phyloP scores from a whole-genome alignment of 2,113 vertebrate genomes.

The Cololabis saira region DNA sequence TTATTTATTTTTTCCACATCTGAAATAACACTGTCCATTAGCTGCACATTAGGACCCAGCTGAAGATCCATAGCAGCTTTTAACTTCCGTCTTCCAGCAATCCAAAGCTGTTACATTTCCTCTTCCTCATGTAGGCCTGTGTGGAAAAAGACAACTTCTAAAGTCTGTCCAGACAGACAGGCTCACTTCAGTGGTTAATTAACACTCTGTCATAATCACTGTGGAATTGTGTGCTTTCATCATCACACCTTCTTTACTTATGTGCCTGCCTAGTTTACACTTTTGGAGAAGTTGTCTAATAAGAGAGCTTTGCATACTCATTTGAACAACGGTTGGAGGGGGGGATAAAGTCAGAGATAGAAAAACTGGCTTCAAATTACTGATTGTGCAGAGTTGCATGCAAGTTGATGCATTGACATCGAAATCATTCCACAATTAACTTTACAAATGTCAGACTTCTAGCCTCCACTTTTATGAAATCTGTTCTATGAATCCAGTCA shows the following conservation, averaged over 20 bases:
- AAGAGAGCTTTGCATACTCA: no score
- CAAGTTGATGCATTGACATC: no score
- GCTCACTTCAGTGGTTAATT: conserved; percentile 61
- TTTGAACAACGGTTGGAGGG: no score
- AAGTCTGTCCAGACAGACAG: conserved; percentile 19
- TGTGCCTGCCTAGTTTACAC: not conserved
- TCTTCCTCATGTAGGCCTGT: no score
- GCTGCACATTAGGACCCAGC: conserved; percentile 30
- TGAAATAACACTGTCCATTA: conserved; percentile 39
- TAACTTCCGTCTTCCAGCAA: conserved; percentile 4
- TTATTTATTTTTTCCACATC: conserved; percentile 26
- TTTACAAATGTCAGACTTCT: no score
- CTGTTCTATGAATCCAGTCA: conserved; percentile 17
- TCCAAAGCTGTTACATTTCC: conserved; percentile 4
- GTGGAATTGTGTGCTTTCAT: conserved; percentile 27
- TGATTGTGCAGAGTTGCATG: no score
- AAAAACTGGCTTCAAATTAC: no score
- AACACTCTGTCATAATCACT: conserved; percentile 38
- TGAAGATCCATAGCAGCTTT: conserved; percentile 17
- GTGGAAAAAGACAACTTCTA: not conserved
- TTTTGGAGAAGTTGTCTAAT: not conserved
- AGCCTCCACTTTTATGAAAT: not conserved
- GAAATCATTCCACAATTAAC: no score
- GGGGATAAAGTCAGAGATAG: no score
- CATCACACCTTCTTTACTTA: not conserved